Percentiles rank a stretch among this genome's conserved stretches.
Evolutionary conservation across 2,797 vertebrate genomes (phyloP).

Genomic region (Acipenser transmontanus): DNA sequence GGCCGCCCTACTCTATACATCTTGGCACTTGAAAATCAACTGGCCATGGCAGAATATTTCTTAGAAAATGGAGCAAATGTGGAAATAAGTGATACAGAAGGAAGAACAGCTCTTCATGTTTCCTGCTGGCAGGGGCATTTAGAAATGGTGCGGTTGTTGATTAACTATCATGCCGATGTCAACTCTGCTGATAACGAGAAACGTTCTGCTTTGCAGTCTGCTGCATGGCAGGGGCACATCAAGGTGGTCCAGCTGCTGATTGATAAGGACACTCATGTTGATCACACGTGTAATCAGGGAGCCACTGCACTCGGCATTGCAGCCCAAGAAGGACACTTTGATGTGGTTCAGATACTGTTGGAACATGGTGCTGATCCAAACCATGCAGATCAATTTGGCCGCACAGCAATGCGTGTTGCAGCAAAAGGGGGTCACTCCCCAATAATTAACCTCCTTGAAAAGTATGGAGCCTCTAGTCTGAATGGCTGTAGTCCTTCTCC

Average conservation of each 20-base stretch:
- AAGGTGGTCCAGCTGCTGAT: constrained; percentile 89
- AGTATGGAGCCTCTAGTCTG: constrained; percentile 81
- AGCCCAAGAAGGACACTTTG: constrained; percentile 93
- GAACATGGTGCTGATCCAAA: constrained; percentile 92
- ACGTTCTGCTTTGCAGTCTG: constrained; percentile 90
- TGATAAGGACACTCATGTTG: constrained; percentile 78
- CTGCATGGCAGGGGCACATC: constrained; percentile 92
- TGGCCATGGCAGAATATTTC: constrained; percentile 91
- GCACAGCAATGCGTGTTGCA: constrained; percentile 95
- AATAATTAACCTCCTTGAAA: constrained; percentile 91
- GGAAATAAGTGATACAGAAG: constrained; percentile 87
- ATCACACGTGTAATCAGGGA: constrained; percentile 95
- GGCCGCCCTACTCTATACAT: constrained; percentile 94
- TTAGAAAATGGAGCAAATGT: constrained; percentile 90
- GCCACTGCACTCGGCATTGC: constrained; percentile 96
- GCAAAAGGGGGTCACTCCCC: constrained; percentile 88
- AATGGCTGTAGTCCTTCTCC: constrained; percentile 90
- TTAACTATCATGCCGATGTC: constrained; percentile 81
- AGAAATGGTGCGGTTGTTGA: constrained; percentile 87
- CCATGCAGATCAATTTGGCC: constrained; percentile 93
- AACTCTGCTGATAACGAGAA: constrained; percentile 93
- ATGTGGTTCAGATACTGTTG: constrained; percentile 84
- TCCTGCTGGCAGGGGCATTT: constrained; percentile 97
- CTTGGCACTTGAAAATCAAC: constrained; percentile 90
- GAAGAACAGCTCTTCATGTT: constrained; percentile 91